Evolutionary conservation across 2,113 vertebrate genomes (phyloP), one percentile per base, ranked within the genome.

Genomic region (Triplophysa dalaica): DNA sequence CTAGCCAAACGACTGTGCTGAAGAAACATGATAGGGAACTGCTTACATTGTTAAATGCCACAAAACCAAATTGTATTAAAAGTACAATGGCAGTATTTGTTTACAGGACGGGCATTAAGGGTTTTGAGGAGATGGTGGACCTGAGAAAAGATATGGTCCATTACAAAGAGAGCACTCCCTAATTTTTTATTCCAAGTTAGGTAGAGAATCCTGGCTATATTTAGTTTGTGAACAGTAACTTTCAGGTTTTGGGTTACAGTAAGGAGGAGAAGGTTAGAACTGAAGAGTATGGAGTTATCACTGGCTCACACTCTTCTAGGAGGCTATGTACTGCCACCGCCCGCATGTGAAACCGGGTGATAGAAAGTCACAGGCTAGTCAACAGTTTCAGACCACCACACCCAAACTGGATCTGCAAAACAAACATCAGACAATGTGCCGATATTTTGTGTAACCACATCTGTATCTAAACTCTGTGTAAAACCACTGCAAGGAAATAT

Each of bases 161-260:
- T 56, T 69, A 24, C 45, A 68, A 45, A 38, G 19, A 66, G 78
- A 75, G 0, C 21, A 43, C 26, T 79, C 8, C 29, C 45, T 61
- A 70, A 67, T 84, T 68, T 67, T 82, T 8, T 17, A 33, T 52
- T 63, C 43, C 77, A 67, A 24, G 66, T 65, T 16, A 66, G 17
- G 54, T 26, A 66, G 56, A 67, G 13, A 70, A 85, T 84, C 83
- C 84, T 80, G 87, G 89, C 90, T 91, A 93, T 90, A 90, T 86
- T 90, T 92, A 88, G 92, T 87, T 82, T 7, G 29, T 74, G 77
- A 82, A 69, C 43, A 50, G 45, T 68, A 80, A 65, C 75, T 65
- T 69, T 74, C 58, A 81, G 75, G 87, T 90, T 91, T 92, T 90
- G 84, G 85, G 90, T 92, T 92, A 91, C 89, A 84, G 78, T 81